Evolutionary conservation across 2,888 invertebrate species (phyloP), one percentile per base, ranked within the genome.

Genomic region (Miltochrista miniata): DNA sequence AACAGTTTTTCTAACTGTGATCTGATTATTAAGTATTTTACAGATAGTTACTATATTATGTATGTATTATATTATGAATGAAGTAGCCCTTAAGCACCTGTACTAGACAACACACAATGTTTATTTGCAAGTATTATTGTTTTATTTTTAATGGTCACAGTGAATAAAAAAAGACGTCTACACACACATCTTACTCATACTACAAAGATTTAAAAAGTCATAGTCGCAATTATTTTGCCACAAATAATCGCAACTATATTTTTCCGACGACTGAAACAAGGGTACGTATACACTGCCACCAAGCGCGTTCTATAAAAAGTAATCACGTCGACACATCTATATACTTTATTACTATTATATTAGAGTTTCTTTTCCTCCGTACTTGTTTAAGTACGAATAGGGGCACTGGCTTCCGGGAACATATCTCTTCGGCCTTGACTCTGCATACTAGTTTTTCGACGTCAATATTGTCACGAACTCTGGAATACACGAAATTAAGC

Each of bases 401-500:
- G 78, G 76, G 65, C 78, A 75, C 74, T 75, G 73, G 68, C 66
- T 68, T 58, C 82, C 81, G 77, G 83, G 79, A 74, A 76, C 84
- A 65, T 81, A 82, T 83, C 84, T 83, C 69, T 74, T 79, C 74
- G 87, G 85, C 78, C 74, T 74, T 56, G 77, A 76, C 80, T 81
- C 85, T 83, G 89, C 90, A 86, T 90, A 91, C 94, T 96, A 96
- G 93, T 96, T 95, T 93, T 95, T 96, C 87, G 96, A 94, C 75
- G 96, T 96, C 90, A 96, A 86, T 91, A 96, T 96, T 93, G 95
- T 95, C 84, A 96, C 96, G 83, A 96, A 96, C 90, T 96, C 96
- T 96, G 93, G 12, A 93, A 94, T n/a, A 7, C 31, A 49, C 9
- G 1, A 36, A 36, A 36, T 14, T 14, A 34, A n/a, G 4, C 1